Base-by-base conservation (phyloP, 2,797 vertebrate species). In the Dicrostonyx torquatus region DNA sequence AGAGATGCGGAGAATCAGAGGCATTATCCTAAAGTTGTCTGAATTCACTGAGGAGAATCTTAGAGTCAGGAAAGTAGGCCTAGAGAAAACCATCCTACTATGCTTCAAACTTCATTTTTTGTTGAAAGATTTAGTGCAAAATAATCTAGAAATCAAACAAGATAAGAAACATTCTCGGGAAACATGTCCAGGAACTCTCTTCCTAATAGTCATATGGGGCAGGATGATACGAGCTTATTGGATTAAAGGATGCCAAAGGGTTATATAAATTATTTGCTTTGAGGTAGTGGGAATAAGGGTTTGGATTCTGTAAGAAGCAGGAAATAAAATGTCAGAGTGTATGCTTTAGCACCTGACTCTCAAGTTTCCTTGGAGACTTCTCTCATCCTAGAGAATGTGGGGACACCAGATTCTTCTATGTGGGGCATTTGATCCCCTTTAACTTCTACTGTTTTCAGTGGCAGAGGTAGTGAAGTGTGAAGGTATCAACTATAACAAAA, bases 241-340 rank as follows among this genome's bases (percentile, higher is more conserved):
- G 70, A 4, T 94, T 84, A 50, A 60, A 87, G 24, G 8, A 40
- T 76, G 37, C 76, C 64, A 94, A 80, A 73, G 18, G 55, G 82
- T 86, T 80, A 50, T 80, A 62, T 93, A 60, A 95, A 83, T 95
- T 70, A 85, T 64, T 45, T 29, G 22, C 20, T 91, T 93, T 76
- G 64, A 68, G 37, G 64, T 83, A 91, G 10, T 89, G 91, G 20
- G 60, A 93, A 66, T 84, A 50, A 77, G 91, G 12, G 3, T 31
- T 91, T 11, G 26, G 12, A n/a, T 77, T 93, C 73, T 89, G 18
- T 73, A 68, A 82, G 50, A 31, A 50, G 34, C 43, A 64, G 12
- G 72, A 66, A 55, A 26, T 84, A 11, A 60, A 85, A n/a, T 43
- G 26, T 76, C 22, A 12, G 53, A 84, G 68, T 4, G 43, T 31